Conservation (phyloP, 2,113 vertebrate species). For the Phrynocephalus versicolor region DNA sequence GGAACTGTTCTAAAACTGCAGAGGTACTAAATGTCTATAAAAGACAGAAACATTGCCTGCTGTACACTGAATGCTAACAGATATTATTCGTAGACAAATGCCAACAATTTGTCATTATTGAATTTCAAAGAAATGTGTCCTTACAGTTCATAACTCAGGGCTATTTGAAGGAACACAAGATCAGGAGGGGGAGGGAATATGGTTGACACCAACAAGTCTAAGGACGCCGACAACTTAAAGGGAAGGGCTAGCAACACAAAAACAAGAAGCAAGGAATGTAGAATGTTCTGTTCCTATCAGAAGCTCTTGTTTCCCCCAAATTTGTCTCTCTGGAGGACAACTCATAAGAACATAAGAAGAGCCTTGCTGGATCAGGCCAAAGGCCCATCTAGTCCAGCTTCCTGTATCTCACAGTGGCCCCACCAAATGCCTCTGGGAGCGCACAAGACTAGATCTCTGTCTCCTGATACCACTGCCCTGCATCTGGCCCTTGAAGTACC, state of each 20-base stretch:
- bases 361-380: no score
- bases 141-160: background rate
- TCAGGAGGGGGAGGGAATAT: background rate
- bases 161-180: conserved; percentile 1
- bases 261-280: background rate
- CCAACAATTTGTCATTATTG: background rate
- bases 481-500: no score
- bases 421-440: no score
- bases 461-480: no score
- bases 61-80: conserved; percentile 1
- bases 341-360: no score
- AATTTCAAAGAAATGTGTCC: conserved; percentile 15
- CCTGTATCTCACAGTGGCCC: no score
- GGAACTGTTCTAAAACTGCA: background rate
- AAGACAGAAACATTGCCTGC: background rate
- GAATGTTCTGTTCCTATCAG: background rate
- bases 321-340: background rate
- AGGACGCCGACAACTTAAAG: background rate
- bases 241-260: conserved; percentile 12
- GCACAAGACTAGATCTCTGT: no score
- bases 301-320: background rate
- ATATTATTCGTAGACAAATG: background rate
- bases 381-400: no score
- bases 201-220: background rate
- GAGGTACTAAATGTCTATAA: background rate